Conservation (phyloP, 2,888 invertebrate species). For the Amiota minor region DNA sequence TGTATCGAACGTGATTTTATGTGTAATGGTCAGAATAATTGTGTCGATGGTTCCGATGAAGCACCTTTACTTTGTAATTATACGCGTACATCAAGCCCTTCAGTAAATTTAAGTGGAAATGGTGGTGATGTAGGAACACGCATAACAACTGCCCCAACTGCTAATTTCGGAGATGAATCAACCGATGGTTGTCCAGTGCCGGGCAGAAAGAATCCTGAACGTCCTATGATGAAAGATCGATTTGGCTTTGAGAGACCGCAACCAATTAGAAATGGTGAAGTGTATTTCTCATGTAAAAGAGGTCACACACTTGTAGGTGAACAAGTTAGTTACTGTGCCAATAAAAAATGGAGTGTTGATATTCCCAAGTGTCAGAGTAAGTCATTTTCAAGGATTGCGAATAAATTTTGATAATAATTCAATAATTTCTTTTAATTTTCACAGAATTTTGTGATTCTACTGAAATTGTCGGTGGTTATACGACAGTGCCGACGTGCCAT, state of each 20-base stretch:
- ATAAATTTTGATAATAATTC: neutral
- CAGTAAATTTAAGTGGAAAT: neutral
- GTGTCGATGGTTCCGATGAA: constrained; percentile 54
- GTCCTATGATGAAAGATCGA: constrained; percentile 48
- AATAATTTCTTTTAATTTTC: neutral
- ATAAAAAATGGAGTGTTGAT: constrained; percentile 46
- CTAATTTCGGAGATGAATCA: neutral
- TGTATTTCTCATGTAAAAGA: constrained; percentile 46
- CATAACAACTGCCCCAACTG: neutral
- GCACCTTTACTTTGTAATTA: constrained; percentile 55
- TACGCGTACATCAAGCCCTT: constrained; percentile 33
- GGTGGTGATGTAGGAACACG: neutral
- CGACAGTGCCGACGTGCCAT: constrained; percentile 47
- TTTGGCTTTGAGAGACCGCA: constrained; percentile 34
- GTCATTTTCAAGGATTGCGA: constrained; percentile 32
- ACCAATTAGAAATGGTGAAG: constrained; percentile 45
- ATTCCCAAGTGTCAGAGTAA: constrained; percentile 57
- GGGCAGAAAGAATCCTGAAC: constrained; percentile 34
- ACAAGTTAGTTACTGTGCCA: constrained; percentile 45
- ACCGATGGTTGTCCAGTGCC: constrained; percentile 49
- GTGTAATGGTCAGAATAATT: constrained; percentile 48
- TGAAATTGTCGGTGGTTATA: constrained; percentile 50
- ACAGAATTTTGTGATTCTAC: constrained; percentile 50
- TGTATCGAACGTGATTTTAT: constrained; percentile 45
- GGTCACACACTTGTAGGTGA: constrained; percentile 48